Base-by-base conservation (phyloP, 2,113 vertebrate species). In the Ctenomys sociabilis region DNA sequence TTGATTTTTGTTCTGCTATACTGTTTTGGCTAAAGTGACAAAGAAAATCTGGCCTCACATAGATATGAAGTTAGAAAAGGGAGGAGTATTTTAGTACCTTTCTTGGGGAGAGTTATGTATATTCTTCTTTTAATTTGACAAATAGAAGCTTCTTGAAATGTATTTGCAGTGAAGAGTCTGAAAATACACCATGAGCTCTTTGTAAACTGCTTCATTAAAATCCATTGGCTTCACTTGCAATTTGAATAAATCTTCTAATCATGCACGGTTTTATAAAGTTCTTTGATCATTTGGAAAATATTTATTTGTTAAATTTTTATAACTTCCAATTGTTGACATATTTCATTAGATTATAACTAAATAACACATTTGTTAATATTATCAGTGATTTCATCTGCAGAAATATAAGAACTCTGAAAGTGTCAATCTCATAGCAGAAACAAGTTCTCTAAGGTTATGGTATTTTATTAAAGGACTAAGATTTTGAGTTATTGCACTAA, bases 1-100 rank as follows among this genome's bases (percentile, higher is more conserved):
- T 88, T 85, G 43, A 72, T 72, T 88, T 84, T 84, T 94, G 19
- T 37, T 88, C 40, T 82, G 59, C 81, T 52, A 72, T 64, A 32
- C 17, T 87, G 77, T 88, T 97, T 88, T 85, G 63, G 45, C 77
- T 96, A 85, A 95, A 89, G 32, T 59, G 32, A 59, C 80, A 73
- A 95, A 90, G 40, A 90, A 93, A 81, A 68, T 93, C 57, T 90
- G 72, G 52, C 45, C 40, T 88, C 68, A 26, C 16, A 54, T n/a
- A 78, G 64, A 77, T 63, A 35, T 11, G 7, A 35, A 75, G 30
- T 22, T 88, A 57, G 72, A 45, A 90, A 90, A 72, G 28, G 43
- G 30, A 96, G 26, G 7, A 35, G 1, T 40, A 81, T 81, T 85
- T 94, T 72, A 95, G 90, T 73, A 35, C 21, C 7, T 28, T 89